Conservation (phyloP, 2,888 invertebrate species). For the Parnassius orleans region DNA sequence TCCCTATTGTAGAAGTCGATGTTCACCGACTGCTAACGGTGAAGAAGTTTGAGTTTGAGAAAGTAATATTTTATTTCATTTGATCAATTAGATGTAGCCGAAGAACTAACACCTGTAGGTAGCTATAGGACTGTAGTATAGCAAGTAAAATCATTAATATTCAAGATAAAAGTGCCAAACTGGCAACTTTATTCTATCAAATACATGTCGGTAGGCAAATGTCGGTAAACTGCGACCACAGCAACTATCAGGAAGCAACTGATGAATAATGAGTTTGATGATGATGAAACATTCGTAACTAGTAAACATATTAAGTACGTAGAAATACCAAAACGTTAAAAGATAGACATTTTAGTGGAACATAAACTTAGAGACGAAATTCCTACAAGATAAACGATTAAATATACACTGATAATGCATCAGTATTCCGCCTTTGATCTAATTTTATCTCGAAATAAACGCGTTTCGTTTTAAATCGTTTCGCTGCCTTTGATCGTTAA, state of each 20-base stretch:
- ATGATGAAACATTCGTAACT: background rate
- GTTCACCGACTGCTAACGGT: too few species aligned
- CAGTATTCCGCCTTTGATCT: constrained; percentile 49
- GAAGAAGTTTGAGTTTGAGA: too few species aligned
- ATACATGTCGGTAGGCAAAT: background rate
- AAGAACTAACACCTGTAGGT: too few species aligned
- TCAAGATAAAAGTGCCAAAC: too few species aligned
- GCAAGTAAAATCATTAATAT: too few species aligned
- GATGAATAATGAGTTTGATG: background rate
- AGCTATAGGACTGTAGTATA: too few species aligned
- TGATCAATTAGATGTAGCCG: too few species aligned
- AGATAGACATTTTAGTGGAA: constrained; percentile 1
- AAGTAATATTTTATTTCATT: too few species aligned
- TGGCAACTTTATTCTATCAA: background rate
- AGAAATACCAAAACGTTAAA: background rate
- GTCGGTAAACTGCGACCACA: background rate
- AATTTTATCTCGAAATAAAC: constrained; percentile 44
- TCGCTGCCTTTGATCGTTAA: constrained; percentile 54
- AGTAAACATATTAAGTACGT: too few species aligned
- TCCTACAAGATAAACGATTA: constrained; percentile 12
- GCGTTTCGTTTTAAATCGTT: constrained; percentile 49
- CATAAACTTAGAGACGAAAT: constrained; percentile 21
- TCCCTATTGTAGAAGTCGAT: too few species aligned
- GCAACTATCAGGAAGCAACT: background rate
- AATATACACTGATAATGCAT: constrained; percentile 6